Percentiles rank a stretch among this genome's conserved stretches.
phyloP scores from a whole-genome alignment of 23 tunicate species.

The Diplosoma virens region DNA sequence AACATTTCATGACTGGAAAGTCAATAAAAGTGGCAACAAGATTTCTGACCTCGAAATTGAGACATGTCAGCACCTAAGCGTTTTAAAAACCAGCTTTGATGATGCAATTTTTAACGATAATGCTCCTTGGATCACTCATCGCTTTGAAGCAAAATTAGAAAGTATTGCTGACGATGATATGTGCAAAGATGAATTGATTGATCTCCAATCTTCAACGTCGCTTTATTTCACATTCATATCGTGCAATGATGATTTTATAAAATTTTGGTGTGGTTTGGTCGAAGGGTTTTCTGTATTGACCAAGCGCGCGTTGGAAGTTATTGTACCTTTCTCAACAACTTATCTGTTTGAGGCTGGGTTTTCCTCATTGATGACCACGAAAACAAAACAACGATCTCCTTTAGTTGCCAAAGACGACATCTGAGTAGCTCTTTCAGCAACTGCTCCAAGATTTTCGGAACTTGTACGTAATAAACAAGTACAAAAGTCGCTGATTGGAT shows the following conservation, averaged over 20 bases:
- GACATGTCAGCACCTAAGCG: conserved; percentile 31
- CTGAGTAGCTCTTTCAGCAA: neutral
- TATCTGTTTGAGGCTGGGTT: conserved; percentile 10
- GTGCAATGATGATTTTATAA: conserved; percentile 17
- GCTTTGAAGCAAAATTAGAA: conserved; percentile 27
- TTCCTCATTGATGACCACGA: conserved; percentile 1
- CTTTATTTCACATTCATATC: conserved; percentile 18
- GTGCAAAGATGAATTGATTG: conserved; percentile 25
- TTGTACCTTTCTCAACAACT: conserved; percentile 27
- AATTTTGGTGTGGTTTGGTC: conserved; percentile 20
- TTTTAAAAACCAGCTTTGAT: conserved; percentile 24
- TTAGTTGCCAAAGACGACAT: conserved; percentile 16
- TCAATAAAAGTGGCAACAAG: conserved; percentile 22
- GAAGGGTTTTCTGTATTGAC: conserved; percentile 20
- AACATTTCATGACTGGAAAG: conserved; percentile 21
- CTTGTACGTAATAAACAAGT: neutral
- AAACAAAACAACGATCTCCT: neutral
- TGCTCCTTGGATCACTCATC: conserved; percentile 32
- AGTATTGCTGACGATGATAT: conserved; percentile 23
- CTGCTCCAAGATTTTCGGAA: conserved; percentile 7
- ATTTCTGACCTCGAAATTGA: conserved; percentile 29
- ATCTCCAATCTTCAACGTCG: conserved; percentile 22
- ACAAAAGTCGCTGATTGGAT: conserved; percentile 9
- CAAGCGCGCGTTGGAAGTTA: conserved; percentile 27
- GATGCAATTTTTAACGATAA: conserved; percentile 34